These are phyloP conservation scores for Muricea muricata DNA, from an alignment of 92 coral and sea anemone genomes.

Conservation along the genomic window DNA sequence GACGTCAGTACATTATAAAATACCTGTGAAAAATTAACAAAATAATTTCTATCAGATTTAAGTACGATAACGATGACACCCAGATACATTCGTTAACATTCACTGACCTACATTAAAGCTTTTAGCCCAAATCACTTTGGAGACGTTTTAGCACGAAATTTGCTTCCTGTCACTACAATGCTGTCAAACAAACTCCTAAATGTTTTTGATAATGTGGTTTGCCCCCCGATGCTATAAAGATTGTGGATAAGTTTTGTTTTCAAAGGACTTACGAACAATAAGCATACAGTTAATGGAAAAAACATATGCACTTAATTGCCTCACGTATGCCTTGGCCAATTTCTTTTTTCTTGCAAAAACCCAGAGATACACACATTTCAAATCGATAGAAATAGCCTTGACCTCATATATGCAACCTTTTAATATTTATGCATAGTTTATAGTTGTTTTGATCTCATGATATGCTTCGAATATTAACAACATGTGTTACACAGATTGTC, in stretches of 20 bases:
- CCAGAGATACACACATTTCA: neutral
- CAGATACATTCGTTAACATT: neutral
- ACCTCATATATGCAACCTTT: neutral
- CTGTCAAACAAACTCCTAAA: neutral
- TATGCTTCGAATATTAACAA: neutral
- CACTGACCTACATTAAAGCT: neutral
- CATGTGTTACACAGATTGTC: neutral
- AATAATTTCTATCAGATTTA: neutral
- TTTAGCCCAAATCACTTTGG: neutral
- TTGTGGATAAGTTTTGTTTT: neutral
- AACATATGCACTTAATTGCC: slow-evolving; percentile 9
- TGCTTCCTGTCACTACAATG: neutral
- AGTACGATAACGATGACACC: neutral
- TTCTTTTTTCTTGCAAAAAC: neutral
- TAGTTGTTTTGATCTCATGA: too few relatives aligned
- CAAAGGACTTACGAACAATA: slow-evolving; percentile 18
- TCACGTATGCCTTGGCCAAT: neutral
- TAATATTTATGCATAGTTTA: too few relatives aligned
- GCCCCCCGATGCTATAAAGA: neutral
- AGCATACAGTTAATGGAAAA: neutral
- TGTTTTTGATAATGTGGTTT: neutral
- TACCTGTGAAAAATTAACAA: neutral
- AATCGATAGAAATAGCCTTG: too few relatives aligned
- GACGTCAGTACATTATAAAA: neutral
- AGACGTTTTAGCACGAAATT: neutral